Conservation (phyloP, 2,888 invertebrate genomes). For the Folsomia candida region DNA sequence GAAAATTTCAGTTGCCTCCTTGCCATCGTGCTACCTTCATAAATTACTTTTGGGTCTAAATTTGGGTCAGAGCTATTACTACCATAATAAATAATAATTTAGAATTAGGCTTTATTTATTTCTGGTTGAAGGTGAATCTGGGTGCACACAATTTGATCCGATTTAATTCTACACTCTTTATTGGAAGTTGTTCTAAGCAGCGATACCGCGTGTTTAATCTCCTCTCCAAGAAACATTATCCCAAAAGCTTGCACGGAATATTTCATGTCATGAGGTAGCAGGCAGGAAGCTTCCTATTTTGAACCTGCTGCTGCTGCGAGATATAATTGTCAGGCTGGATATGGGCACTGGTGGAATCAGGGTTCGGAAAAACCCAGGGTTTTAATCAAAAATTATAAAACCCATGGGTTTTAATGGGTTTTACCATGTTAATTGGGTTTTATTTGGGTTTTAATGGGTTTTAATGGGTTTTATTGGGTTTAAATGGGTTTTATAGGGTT, state of each 20-base stretch:
- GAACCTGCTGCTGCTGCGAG: not conserved
- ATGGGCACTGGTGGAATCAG: not conserved
- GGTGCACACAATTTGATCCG: not conserved
- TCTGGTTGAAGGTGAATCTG: not conserved
- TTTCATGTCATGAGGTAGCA: not conserved
- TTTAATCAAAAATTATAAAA: no score
- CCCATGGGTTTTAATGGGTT: no score
- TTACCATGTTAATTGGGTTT: no score
- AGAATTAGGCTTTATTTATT: not conserved
- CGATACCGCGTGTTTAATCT: not conserved
- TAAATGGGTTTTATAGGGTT: no score
- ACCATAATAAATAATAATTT: slow-evolving; percentile 15
- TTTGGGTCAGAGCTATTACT: slow-evolving; percentile 17
- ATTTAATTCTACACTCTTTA: not conserved
- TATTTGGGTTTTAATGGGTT: no score
- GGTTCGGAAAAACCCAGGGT: no score
- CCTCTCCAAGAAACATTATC: not conserved
- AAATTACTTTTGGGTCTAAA: not conserved
- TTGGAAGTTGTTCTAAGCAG: not conserved
- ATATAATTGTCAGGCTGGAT: not conserved
- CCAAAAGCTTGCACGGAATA: not conserved
- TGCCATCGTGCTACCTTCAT: not conserved
- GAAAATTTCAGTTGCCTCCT: slow-evolving; percentile 3
- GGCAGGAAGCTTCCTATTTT: not conserved
- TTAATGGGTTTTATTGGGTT: no score